phyloP scores from a whole-genome alignment of 2,113 vertebrate genomes.

The Pterophyllum scalare region DNA sequence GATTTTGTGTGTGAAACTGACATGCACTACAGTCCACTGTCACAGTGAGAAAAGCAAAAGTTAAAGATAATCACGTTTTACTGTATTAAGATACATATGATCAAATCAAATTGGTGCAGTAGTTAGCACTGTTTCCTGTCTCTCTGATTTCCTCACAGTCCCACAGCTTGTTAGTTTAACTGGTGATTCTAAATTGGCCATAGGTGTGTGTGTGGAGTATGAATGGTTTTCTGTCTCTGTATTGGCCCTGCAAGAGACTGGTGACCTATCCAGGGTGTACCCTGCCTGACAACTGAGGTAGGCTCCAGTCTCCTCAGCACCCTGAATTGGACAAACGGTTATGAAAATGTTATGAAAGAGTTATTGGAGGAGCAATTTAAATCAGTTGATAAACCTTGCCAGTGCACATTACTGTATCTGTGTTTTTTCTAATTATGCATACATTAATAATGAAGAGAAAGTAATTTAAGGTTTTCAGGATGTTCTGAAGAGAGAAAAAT shows the following conservation, averaged over 20 bases:
- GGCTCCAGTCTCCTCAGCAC: no score
- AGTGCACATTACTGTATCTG: neutral
- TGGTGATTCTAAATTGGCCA: neutral
- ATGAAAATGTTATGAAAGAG: no score
- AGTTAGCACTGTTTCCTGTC: neutral
- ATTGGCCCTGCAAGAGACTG: neutral
- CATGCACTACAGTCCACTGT: no score
- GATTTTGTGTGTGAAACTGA: neutral
- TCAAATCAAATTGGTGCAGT: neutral
- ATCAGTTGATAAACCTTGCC: neutral
- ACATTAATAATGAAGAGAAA: slow-evolving; percentile 1
- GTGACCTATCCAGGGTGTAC: neutral
- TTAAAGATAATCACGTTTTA: neutral
- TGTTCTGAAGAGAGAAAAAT: slow-evolving; percentile 9
- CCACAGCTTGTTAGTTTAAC: neutral
- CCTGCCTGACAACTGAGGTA: neutral
- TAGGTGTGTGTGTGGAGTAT: neutral
- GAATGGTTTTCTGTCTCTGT: neutral
- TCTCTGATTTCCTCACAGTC: neutral
- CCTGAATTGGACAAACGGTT: no score
- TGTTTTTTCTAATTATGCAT: slow-evolving; percentile 20
- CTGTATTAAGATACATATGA: neutral
- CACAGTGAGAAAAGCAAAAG: no score
- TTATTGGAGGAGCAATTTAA: neutral
- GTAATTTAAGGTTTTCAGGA: slow-evolving; percentile 49